Evolutionary conservation across 2,113 vertebrate genomes (phyloP).

Genomic region (Heptranchias perlo): DNA sequence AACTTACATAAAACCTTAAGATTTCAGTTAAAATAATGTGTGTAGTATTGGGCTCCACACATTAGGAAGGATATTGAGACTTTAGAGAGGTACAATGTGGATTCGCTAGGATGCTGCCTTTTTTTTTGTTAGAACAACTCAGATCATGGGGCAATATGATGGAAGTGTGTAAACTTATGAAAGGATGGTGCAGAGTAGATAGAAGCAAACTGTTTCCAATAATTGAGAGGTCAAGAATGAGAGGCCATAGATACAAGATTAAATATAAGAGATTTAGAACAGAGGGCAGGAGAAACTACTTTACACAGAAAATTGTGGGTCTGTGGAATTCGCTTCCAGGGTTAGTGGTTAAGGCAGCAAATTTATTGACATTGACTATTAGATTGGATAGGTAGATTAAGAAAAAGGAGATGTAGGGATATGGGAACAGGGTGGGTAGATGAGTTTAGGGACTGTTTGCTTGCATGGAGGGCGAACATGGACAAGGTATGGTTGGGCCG

Average conservation of each 20-base stretch:
- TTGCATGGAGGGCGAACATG: background rate
- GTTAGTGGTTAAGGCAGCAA: background rate
- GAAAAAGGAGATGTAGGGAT: background rate
- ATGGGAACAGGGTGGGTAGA: background rate
- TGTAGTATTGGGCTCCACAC: background rate
- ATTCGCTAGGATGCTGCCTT: background rate
- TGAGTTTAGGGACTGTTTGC: background rate
- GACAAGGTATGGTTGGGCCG: background rate
- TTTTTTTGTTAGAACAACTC: background rate
- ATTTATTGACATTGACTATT: background rate
- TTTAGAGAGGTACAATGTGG: background rate
- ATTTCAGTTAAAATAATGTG: background rate
- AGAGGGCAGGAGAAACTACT: background rate
- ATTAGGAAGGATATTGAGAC: background rate
- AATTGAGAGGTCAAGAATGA: background rate
- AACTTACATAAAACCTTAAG: background rate
- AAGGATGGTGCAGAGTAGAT: background rate
- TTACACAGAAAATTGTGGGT: background rate
- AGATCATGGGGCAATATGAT: background rate
- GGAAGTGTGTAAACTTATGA: background rate
- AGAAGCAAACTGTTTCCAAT: background rate
- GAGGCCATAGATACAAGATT: background rate
- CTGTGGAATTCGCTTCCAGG: background rate
- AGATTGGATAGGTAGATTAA: background rate
- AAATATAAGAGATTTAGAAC: background rate